These are phyloP conservation scores for Aphis gossypii DNA, from an alignment of 1,140 invertebrate species.

Conservation along the genomic window DNA sequence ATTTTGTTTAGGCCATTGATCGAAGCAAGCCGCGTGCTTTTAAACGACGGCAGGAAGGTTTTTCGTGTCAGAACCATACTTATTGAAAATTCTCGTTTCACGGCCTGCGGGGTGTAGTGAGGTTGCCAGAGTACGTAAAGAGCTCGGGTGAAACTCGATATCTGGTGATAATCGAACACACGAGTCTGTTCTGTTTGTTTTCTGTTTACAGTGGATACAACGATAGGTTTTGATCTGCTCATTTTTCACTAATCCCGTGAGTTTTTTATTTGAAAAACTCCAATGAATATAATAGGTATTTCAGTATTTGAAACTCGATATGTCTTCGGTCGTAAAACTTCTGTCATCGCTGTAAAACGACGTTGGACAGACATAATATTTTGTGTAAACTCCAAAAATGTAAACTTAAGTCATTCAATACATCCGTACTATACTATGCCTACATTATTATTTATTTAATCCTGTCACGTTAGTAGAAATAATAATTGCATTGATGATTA, in stretches of 20 bases:
- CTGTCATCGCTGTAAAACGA: neutral
- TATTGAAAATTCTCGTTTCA: neutral
- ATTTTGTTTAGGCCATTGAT: neutral
- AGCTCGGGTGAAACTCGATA: neutral
- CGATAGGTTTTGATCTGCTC: neutral
- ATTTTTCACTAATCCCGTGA: neutral
- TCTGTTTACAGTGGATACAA: neutral
- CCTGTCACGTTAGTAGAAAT: neutral
- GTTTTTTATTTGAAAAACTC: neutral
- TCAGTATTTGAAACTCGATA: neutral
- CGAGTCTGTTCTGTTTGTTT: neutral
- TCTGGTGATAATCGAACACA: conserved; percentile 1
- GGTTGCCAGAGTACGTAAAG: neutral
- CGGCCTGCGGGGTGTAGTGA: neutral
- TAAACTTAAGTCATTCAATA: neutral
- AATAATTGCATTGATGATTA: neutral
- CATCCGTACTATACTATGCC: neutral
- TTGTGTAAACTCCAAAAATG: neutral
- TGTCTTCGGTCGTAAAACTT: neutral
- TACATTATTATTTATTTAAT: neutral
- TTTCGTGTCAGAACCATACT: neutral
- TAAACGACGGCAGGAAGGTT: neutral
- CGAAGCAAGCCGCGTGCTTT: neutral
- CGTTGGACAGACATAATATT: neutral
- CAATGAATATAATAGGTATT: neutral